These are phyloP conservation scores for Cirrhinus mrigala DNA, from an alignment of 2,797 vertebrate genomes.

Conservation along the genomic window DNA sequence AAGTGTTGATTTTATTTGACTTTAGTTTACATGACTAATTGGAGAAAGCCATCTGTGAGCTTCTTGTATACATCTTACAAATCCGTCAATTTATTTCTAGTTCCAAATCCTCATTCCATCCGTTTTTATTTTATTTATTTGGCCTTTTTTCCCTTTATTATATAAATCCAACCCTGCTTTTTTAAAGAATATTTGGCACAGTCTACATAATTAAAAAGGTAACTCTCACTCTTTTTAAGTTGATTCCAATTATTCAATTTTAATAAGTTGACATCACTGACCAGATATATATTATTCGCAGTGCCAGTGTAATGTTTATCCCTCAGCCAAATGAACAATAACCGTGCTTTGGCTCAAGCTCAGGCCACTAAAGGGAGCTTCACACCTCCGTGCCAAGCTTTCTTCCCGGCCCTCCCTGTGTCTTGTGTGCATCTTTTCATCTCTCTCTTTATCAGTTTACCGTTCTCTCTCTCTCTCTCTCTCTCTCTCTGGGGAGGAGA, in stretches of 20 bases:
- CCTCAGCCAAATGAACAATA: constrained; percentile 35
- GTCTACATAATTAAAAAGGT: neutral
- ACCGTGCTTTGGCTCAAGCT: constrained; percentile 10
- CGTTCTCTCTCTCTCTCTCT: constrained; percentile 10
- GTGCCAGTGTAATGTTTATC: constrained; percentile 11
- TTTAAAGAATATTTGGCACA: neutral
- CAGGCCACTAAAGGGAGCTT: constrained; percentile 20
- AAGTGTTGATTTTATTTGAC: constrained; percentile 2
- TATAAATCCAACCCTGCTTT: neutral
- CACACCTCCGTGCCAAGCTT: constrained; percentile 27
- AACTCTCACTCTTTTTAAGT: neutral
- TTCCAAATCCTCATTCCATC: neutral
- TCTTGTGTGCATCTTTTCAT: neutral
- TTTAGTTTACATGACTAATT: constrained; percentile 16
- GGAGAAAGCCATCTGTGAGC: neutral
- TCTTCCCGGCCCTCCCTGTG: neutral
- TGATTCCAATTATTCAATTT: neutral
- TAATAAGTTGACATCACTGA: constrained; percentile 24
- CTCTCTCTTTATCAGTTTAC: constrained; percentile 25
- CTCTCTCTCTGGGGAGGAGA: constrained; percentile 32
- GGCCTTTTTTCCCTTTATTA: neutral
- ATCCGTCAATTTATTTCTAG: neutral
- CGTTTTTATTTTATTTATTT: neutral
- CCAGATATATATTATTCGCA: neutral
- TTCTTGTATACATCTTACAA: neutral